phyloP scores from a whole-genome alignment of 2,888 invertebrate species.

The Hirtodrosophila confusa region DNA sequence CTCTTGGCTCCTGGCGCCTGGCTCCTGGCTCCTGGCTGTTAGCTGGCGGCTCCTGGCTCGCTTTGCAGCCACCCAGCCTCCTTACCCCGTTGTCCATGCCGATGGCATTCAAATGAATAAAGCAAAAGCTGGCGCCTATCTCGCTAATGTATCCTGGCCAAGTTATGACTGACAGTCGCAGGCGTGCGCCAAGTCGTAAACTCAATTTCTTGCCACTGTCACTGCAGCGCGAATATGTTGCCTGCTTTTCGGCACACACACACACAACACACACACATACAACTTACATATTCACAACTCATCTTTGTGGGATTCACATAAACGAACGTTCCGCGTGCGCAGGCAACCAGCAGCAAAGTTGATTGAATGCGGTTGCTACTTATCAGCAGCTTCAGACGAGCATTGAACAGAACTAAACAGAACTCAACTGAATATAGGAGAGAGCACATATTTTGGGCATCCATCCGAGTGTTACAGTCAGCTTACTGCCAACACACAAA shows the following conservation, averaged over 20 bases:
- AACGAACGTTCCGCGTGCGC: constrained; percentile 31
- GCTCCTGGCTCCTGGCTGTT: background rate
- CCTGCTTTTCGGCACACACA: background rate
- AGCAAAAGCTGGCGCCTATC: constrained; percentile 55
- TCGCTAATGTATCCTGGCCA: constrained; percentile 59
- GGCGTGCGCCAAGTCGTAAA: constrained; percentile 52
- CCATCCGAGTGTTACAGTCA: too few relatives aligned
- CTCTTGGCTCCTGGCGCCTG: background rate
- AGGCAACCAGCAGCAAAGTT: constrained; percentile 35
- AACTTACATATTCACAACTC: constrained; percentile 1
- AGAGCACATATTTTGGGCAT: too few relatives aligned
- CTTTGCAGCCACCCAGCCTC: background rate
- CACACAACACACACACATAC: background rate
- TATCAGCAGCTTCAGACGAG: constrained; percentile 36
- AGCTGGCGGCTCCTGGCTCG: background rate
- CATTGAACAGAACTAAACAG: too few relatives aligned
- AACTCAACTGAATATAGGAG: too few relatives aligned
- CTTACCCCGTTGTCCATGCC: constrained; percentile 20
- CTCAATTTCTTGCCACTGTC: constrained; percentile 57
- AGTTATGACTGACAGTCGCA: constrained; percentile 59
- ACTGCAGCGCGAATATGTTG: constrained; percentile 43
- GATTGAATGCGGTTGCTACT: constrained; percentile 51
- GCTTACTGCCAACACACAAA: too few relatives aligned
- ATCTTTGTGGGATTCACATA: constrained; percentile 48
- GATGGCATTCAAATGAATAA: constrained; percentile 59